These are phyloP conservation scores for Podabrus alpinus DNA, from an alignment of 2,888 invertebrate genomes.

Conservation along the genomic window DNA sequence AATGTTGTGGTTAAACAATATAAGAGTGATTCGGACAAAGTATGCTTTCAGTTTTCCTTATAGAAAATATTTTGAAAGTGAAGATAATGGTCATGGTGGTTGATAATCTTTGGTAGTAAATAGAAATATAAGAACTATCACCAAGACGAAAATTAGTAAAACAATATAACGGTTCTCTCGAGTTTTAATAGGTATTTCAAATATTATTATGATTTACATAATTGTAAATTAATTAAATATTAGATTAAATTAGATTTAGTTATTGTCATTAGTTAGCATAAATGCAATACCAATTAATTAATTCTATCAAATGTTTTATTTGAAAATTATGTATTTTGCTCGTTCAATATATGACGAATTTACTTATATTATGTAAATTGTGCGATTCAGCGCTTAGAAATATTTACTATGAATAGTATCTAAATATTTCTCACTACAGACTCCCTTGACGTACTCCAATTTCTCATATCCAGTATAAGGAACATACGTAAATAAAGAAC, in stretches of 20 bases:
- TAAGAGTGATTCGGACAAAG: not conserved
- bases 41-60: not conserved
- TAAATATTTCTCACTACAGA: not conserved
- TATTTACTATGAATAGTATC: not conserved
- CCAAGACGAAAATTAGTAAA: not conserved
- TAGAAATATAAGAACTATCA: too few species aligned
- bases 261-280: not conserved
- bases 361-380: not conserved
- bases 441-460: not conserved
- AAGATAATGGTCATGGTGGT: too few species aligned
- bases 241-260: not conserved
- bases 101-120: not conserved
- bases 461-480: not conserved
- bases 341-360: not conserved
- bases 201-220: too few species aligned
- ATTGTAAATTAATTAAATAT: too few species aligned
- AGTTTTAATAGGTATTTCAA: not conserved
- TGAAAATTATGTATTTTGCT: not conserved
- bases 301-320: not conserved
- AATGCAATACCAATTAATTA: not conserved
- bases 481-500: too few species aligned
- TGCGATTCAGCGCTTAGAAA: not conserved
- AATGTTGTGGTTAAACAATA: too few species aligned
- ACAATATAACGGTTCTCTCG: not conserved
- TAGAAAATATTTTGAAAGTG: not conserved